These are phyloP conservation scores for Trimorus sp. DNA, from an alignment of 2,888 invertebrate species.

Conservation along the genomic window DNA sequence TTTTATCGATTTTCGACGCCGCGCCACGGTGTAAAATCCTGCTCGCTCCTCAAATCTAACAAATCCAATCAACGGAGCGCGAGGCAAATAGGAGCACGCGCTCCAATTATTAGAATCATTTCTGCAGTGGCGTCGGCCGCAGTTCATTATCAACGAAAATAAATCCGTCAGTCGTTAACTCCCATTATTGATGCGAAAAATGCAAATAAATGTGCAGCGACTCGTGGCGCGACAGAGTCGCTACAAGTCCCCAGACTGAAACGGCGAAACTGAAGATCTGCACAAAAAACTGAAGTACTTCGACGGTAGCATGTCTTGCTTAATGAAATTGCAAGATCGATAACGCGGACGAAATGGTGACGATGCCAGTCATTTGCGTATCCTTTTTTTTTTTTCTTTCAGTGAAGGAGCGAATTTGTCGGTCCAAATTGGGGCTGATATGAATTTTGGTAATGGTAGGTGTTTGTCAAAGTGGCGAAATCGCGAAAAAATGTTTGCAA, in stretches of 20 bases:
- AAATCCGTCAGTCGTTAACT: slow-evolving; percentile 2
- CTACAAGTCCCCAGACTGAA: background rate
- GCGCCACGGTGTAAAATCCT: slow-evolving; percentile 18
- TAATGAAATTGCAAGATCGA: slow-evolving; percentile 39
- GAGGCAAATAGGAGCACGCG: slow-evolving; percentile 16
- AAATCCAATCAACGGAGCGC: slow-evolving; percentile 39
- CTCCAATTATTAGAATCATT: slow-evolving; percentile 20
- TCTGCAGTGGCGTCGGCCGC: background rate
- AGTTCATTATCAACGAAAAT: background rate
- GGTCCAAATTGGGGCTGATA: no score
- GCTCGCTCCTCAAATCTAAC: slow-evolving; percentile 33
- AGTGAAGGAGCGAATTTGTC: no score
- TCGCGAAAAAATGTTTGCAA: background rate
- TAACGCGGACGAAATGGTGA: slow-evolving; percentile 22
- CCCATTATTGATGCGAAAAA: slow-evolving; percentile 10
- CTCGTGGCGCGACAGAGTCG: slow-evolving; percentile 5
- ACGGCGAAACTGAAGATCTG: background rate
- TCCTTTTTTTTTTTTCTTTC: background rate
- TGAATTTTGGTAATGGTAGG: no score
- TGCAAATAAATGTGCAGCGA: background rate
- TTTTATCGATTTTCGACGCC: slow-evolving; percentile 46
- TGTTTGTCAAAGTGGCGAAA: no score
- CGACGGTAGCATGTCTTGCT: slow-evolving; percentile 12
- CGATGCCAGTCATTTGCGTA: slow-evolving; percentile 26
- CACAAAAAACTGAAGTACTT: no score